phyloP scores from a whole-genome alignment of 2,113 vertebrate species.

The Donacobius atricapilla region DNA sequence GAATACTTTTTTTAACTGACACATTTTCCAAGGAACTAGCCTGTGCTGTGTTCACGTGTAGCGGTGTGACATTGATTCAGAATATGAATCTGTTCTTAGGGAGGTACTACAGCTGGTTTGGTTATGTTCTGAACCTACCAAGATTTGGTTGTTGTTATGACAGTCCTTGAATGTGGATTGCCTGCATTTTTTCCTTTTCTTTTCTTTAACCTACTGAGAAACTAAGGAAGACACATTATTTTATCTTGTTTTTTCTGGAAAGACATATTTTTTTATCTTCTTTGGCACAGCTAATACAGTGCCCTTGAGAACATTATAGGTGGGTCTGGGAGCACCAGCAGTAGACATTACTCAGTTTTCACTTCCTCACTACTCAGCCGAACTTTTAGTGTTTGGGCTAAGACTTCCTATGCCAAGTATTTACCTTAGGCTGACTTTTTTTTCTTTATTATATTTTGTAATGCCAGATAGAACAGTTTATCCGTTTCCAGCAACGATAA shows the following conservation, averaged over 20 bases:
- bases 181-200: background rate
- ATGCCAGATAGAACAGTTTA: background rate
- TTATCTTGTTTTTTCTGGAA: background rate
- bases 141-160: background rate
- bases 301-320: background rate
- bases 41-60: background rate
- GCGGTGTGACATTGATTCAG: background rate
- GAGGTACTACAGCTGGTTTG: background rate
- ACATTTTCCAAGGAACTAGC: background rate
- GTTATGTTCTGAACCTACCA: background rate
- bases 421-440: background rate
- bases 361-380: background rate
- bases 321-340: background rate
- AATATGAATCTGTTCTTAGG: background rate
- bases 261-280: background rate
- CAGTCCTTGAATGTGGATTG: background rate
- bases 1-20: background rate
- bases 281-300: background rate
- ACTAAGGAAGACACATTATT: background rate
- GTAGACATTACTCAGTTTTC: background rate
- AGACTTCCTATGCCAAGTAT: background rate
- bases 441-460: background rate
- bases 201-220: background rate
- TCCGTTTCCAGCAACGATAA: background rate
- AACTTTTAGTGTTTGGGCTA: background rate